These are phyloP conservation scores for Drosophila infuscata DNA, from an alignment of 2,888 invertebrate species.

Conservation along the genomic window DNA sequence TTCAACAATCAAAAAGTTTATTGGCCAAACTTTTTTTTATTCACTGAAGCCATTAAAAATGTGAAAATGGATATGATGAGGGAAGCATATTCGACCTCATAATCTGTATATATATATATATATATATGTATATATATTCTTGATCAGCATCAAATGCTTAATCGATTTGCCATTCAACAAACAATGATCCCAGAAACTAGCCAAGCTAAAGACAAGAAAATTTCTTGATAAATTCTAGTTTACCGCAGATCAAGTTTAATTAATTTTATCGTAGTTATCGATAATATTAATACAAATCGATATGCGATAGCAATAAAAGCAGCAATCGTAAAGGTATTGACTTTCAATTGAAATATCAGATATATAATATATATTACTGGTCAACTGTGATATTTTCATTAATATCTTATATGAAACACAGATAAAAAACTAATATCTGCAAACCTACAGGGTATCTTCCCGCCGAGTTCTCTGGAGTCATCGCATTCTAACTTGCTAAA, in stretches of 20 bases:
- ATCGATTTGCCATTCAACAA: background rate
- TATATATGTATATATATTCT: background rate
- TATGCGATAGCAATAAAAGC: background rate
- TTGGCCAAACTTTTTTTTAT: constrained; percentile 1
- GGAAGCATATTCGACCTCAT: background rate
- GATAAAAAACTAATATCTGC: background rate
- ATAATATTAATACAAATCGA: background rate
- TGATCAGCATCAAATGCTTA: background rate
- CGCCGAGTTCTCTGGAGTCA: background rate
- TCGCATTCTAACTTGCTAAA: background rate
- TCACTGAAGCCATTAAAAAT: background rate
- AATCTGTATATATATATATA: background rate
- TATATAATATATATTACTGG: background rate
- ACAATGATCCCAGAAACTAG: background rate
- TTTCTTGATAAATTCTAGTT: background rate
- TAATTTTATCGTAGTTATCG: background rate
- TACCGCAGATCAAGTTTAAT: background rate
- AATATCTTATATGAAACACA: background rate
- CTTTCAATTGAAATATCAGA: too few relatives aligned
- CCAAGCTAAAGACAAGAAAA: background rate
- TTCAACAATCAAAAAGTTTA: background rate
- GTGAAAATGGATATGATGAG: background rate
- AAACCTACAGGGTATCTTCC: background rate
- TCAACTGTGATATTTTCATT: background rate
- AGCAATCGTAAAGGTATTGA: background rate